Percentiles rank a stretch among this genome's conserved stretches.
phyloP scores from a whole-genome alignment of 2,113 vertebrate genomes.

The Gallinago media region DNA sequence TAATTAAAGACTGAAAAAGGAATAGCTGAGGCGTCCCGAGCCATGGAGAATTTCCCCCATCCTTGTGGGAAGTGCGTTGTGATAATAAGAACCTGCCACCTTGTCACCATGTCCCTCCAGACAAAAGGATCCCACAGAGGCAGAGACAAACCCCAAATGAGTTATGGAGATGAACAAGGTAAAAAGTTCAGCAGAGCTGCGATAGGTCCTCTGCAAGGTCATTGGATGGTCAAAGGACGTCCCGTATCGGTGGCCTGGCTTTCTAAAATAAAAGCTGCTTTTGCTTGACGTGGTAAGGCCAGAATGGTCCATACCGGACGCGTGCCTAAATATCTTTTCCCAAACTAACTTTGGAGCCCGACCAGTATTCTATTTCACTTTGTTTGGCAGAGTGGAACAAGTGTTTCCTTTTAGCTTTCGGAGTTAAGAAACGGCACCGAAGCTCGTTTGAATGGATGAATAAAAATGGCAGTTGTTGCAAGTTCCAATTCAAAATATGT shows the following conservation, averaged over 20 bases:
- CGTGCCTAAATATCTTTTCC: background rate
- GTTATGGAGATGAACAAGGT: constrained; percentile 50
- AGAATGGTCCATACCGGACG: background rate
- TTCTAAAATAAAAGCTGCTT: background rate
- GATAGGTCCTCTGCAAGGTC: constrained; percentile 22
- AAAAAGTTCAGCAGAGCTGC: constrained; percentile 45
- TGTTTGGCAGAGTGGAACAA: background rate
- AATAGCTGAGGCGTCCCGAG: background rate
- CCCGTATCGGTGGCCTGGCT: background rate
- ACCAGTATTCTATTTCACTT: background rate
- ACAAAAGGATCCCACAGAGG: constrained; percentile 58
- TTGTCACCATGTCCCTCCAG: constrained; percentile 5
- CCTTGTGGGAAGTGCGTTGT: background rate
- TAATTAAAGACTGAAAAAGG: background rate
- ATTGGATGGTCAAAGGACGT: background rate
- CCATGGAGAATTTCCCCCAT: background rate
- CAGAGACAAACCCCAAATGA: constrained; percentile 19
- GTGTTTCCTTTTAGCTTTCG: background rate
- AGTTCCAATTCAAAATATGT: background rate
- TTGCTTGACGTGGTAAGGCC: background rate
- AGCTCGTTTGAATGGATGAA: fast-evolving
- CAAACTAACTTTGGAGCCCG: background rate
- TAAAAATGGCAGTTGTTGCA: background rate
- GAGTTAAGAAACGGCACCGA: background rate
- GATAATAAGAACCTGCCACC: constrained; percentile 55